phyloP scores from a whole-genome alignment of 2,797 vertebrate genomes.

The Tokudaia tokunoshimensis region DNA sequence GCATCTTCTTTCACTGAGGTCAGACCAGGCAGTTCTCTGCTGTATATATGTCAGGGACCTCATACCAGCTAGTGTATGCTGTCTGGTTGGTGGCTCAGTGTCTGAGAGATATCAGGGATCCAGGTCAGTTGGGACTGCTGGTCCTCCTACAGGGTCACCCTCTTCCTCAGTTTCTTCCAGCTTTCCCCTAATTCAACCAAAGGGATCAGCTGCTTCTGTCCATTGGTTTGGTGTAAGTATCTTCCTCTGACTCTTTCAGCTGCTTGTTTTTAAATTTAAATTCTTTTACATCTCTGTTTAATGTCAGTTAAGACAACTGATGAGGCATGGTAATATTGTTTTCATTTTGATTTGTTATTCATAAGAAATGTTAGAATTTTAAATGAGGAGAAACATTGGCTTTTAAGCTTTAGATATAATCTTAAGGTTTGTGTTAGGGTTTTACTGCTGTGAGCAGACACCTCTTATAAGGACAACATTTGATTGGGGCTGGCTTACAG shows the following conservation, averaged over 20 bases:
- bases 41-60: not conserved
- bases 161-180: not conserved
- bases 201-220: not conserved
- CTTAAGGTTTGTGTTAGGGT: not conserved
- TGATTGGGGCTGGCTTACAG: no score
- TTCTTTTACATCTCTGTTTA: constrained; percentile 71
- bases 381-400: constrained; percentile 13
- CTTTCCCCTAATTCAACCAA: not conserved
- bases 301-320: constrained; percentile 53
- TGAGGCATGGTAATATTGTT: constrained; percentile 52
- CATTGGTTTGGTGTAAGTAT: not conserved
- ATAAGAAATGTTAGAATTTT: constrained; percentile 45
- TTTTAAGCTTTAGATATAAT: constrained; percentile 58
- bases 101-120: not conserved
- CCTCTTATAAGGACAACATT: no score
- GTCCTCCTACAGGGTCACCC: not conserved
- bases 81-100: not conserved
- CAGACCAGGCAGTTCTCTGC: not conserved
- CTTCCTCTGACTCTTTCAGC: not conserved
- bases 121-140: not conserved
- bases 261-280: not conserved
- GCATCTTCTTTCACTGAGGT: not conserved
- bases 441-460: no score
- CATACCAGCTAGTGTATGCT: not conserved
- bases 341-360: constrained; percentile 59